Conservation (phyloP, 2,113 vertebrate genomes). For the Sclerurus mexicanus region DNA sequence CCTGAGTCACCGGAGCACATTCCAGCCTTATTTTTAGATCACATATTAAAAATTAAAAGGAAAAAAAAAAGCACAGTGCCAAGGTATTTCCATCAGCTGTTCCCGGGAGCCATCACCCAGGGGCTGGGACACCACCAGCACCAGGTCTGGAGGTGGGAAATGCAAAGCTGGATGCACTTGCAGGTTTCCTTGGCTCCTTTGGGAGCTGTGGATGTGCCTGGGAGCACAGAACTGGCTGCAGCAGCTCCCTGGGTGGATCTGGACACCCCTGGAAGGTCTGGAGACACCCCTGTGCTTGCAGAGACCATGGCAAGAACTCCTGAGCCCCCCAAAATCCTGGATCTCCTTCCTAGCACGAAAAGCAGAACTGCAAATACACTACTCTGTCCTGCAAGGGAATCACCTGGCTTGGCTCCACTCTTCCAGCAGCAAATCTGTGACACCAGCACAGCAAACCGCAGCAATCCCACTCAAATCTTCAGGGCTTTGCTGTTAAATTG, state of each 20-base stretch:
- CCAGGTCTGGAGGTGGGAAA: not conserved
- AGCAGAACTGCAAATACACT: not conserved
- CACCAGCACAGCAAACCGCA: not conserved
- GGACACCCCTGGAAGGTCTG: not conserved
- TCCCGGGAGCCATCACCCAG: not conserved
- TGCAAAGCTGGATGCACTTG: not conserved
- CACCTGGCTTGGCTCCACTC: not conserved
- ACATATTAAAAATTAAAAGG: accelerated
- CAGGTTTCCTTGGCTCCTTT: not conserved
- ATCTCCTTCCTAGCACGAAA: not conserved
- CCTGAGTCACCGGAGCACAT: not conserved
- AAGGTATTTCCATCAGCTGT: not conserved
- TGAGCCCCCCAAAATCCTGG: accelerated
- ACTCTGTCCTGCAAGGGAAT: not conserved
- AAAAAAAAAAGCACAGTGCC: not conserved
- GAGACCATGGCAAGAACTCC: not conserved
- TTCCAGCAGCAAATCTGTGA: not conserved
- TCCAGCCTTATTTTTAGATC: not conserved
- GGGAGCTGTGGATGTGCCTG: not conserved
- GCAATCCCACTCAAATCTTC: not conserved
- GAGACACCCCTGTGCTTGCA: not conserved
- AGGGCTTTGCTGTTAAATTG: not conserved
- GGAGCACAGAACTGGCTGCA: not conserved
- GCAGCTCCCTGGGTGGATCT: not conserved
- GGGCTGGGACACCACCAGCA: not conserved